Conservation (phyloP, 2,888 invertebrate species). For the Epiblema foenella region DNA sequence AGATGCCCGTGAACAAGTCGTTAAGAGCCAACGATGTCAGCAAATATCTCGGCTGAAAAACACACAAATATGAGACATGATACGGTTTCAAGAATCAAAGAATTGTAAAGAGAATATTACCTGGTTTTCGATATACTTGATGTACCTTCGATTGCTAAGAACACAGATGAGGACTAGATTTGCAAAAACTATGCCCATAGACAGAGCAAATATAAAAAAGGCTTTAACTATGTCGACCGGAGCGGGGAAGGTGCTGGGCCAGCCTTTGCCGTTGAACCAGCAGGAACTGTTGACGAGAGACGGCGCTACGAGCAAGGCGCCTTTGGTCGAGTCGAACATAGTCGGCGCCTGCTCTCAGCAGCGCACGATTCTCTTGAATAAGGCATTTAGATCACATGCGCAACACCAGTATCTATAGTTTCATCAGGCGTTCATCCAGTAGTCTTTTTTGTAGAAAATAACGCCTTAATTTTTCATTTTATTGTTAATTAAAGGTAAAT, state of each 20-base stretch:
- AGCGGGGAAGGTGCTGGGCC: conserved; percentile 87
- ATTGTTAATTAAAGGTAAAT: not conserved
- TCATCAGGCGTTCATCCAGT: conserved; percentile 58
- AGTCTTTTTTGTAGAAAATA: not conserved
- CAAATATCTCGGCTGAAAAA: conserved; percentile 91
- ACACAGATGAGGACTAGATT: conserved; percentile 93
- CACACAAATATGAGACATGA: not conserved
- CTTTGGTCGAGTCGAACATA: conserved; percentile 87
- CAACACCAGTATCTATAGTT: conserved; percentile 68
- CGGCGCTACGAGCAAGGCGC: conserved; percentile 91
- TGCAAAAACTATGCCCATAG: conserved; percentile 91
- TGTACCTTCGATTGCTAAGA: conserved; percentile 92
- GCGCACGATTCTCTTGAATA: conserved; percentile 76
- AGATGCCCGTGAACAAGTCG: conserved; percentile 93
- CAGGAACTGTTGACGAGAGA: conserved; percentile 93
- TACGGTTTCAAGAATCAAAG: not conserved
- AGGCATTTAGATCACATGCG: conserved; percentile 82
- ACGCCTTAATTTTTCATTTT: conserved; percentile 11
- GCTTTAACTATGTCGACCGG: conserved; percentile 91
- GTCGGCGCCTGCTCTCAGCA: conserved; percentile 78
- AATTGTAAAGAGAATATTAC: conserved; percentile 72
- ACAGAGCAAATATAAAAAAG: conserved; percentile 89
- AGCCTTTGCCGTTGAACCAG: conserved; percentile 88
- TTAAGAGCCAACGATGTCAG: conserved; percentile 94
- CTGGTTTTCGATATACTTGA: conserved; percentile 95